phyloP scores from a whole-genome alignment of 2,113 vertebrate genomes.

The Percopsis transmontana region DNA sequence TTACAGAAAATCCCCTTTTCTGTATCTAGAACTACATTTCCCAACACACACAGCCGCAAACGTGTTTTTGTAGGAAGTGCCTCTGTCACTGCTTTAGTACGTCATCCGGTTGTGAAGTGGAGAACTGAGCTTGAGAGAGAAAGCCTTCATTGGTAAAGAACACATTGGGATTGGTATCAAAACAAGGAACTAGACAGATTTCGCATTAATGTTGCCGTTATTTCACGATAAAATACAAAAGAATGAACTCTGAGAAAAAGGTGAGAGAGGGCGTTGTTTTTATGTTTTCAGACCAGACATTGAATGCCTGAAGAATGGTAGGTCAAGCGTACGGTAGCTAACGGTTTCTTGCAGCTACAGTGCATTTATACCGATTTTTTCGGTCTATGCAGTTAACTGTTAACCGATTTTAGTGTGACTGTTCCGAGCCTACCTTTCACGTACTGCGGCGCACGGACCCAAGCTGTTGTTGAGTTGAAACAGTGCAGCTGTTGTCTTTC shows the following conservation, averaged over 20 bases:
- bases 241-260: slow-evolving; percentile 22
- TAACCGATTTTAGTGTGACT: not conserved
- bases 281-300: slow-evolving; percentile 25
- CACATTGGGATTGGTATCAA: not conserved
- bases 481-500: slow-evolving; percentile 57
- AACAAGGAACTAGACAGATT: not conserved
- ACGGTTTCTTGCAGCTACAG: slow-evolving; percentile 17
- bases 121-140: slow-evolving; percentile 29
- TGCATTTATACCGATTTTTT: not conserved
- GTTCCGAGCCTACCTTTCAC: slow-evolving; percentile 13
- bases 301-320: slow-evolving; percentile 41
- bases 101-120: slow-evolving; percentile 70
- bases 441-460: not conserved
- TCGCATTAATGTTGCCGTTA: not conserved
- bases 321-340: slow-evolving; percentile 43
- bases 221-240: not conserved
- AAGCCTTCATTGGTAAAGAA: slow-evolving; percentile 4
- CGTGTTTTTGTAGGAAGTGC: slow-evolving; percentile 74
- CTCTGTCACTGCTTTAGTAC: slow-evolving; percentile 31
- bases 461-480: slow-evolving; percentile 39
- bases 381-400: not conserved
- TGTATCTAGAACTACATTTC: slow-evolving; percentile 62
- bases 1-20: no score
- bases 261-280: not conserved
- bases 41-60: slow-evolving; percentile 32